A percentile compares a stretch with the other conserved stretches of the same genome.
These are phyloP conservation scores for Tylochromis polylepis DNA, from an alignment of 2,113 vertebrate genomes.

Conservation along the genomic window DNA sequence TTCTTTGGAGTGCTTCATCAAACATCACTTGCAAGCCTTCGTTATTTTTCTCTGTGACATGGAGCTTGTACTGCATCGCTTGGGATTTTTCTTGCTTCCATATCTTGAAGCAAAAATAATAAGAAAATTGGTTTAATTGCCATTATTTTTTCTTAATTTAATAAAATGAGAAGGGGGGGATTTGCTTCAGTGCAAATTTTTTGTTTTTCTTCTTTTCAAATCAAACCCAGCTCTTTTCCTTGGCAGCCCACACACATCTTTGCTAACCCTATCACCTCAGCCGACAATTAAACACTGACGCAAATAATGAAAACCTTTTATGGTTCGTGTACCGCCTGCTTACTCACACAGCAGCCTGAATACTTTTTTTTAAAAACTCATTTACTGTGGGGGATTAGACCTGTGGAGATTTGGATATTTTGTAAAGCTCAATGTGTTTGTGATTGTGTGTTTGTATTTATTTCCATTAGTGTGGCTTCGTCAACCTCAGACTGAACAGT, in stretches of 20 bases:
- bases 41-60: too few relatives aligned
- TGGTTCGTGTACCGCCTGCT: not conserved
- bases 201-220: not conserved
- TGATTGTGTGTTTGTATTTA: not conserved
- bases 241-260: not conserved
- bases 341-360: slow-evolving; percentile 1
- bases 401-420: not conserved
- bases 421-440: not conserved
- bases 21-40: not conserved
- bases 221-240: not conserved
- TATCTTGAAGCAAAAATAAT: too few relatives aligned
- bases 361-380: not conserved
- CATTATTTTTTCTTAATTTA: not conserved
- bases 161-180: not conserved
- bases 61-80: too few relatives aligned
- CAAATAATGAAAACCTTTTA: slow-evolving; percentile 37
- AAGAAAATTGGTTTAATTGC: not conserved
- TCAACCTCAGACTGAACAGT: not conserved
- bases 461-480: not conserved
- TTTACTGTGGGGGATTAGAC: not conserved
- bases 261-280: not conserved
- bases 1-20: not conserved
- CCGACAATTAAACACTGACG: not conserved
- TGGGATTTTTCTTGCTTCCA: too few relatives aligned
- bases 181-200: not conserved